phyloP scores from a whole-genome alignment of 2,113 vertebrate genomes.

The Anhinga rufa region DNA sequence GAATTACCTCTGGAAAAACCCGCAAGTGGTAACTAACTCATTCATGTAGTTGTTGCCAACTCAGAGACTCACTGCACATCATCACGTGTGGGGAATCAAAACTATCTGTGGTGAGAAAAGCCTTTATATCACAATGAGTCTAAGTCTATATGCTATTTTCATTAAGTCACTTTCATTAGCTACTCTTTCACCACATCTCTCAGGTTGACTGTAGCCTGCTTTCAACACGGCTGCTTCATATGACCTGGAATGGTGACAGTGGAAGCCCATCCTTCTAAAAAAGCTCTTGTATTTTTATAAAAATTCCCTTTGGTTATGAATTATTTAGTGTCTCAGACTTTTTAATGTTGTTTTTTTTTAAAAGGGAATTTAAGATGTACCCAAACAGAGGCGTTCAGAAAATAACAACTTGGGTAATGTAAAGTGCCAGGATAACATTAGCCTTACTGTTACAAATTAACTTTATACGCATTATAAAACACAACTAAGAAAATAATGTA shows the following conservation, averaged over 20 bases:
- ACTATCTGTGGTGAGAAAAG: background rate
- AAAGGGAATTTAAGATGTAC: background rate
- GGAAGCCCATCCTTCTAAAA: constrained; percentile 3
- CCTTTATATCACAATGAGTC: background rate
- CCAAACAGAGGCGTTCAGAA: background rate
- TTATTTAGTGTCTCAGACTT: background rate
- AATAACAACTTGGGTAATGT: background rate
- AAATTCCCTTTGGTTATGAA: constrained; percentile 14
- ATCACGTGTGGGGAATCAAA: background rate
- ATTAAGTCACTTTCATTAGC: background rate
- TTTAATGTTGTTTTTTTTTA: background rate
- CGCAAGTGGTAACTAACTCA: background rate
- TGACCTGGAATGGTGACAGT: constrained; percentile 6
- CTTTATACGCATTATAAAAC: constrained; percentile 52
- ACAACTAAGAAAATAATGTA: constrained; percentile 40
- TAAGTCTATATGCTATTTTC: background rate
- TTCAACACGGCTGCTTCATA: background rate
- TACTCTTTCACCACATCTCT: background rate
- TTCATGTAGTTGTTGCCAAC: background rate
- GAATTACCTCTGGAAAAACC: background rate
- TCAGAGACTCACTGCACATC: background rate
- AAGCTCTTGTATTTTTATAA: background rate
- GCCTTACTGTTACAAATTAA: constrained; percentile 43
- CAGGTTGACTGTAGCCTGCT: background rate
- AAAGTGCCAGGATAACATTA: background rate